Conservation (phyloP, 37 sponge, comb jelly and placozoan species). For the Oopsacas minuta region DNA sequence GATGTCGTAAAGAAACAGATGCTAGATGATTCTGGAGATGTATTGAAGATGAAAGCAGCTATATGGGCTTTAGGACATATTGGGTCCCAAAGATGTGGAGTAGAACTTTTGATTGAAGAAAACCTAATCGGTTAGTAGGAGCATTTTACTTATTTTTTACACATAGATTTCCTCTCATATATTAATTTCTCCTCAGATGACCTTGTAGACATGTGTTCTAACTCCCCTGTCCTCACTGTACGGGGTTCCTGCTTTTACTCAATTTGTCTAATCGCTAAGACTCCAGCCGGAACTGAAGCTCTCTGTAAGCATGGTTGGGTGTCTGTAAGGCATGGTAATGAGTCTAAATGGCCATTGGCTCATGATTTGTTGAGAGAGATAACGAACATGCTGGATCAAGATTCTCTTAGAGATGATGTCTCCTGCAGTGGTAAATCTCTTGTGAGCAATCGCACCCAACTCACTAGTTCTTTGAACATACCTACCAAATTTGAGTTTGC, state of each 20-base stretch:
- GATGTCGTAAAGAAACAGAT: neutral
- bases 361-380: neutral
- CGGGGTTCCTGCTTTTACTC: slow-evolving; percentile 65
- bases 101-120: neutral
- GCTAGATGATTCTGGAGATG: slow-evolving; percentile 21
- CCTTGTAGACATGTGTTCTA: neutral
- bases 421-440: neutral
- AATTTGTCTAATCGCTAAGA: slow-evolving; percentile 61
- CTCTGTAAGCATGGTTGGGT: slow-evolving; percentile 49
- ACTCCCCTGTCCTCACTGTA: neutral
- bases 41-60: slow-evolving; percentile 50
- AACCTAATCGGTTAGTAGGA: neutral
- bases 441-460: neutral
- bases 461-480: neutral
- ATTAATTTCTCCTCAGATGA: neutral
- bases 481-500: neutral
- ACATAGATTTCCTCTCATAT: neutral
- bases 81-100: neutral
- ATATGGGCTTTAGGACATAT: slow-evolving; percentile 62
- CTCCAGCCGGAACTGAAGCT: slow-evolving; percentile 32
- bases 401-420: neutral
- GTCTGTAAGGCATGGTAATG: slow-evolving; percentile 39
- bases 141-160: neutral
- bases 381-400: neutral
- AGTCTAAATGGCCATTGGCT: slow-evolving; percentile 57